These are phyloP conservation scores for Syrista parreyssii DNA, from an alignment of 2,888 invertebrate species.

Conservation along the genomic window DNA sequence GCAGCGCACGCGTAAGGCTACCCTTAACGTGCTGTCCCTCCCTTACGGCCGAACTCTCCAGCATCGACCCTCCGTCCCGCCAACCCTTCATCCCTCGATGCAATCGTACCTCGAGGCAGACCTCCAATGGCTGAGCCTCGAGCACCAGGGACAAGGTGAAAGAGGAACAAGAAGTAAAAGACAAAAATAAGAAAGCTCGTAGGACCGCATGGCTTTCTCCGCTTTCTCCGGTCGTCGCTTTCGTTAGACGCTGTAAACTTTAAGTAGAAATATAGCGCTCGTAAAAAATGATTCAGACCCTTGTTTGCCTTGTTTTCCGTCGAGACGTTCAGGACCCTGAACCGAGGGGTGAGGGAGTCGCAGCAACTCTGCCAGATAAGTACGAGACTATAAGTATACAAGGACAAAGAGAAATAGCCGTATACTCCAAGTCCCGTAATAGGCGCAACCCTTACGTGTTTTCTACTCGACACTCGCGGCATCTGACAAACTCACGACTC, in stretches of 20 bases:
- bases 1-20: not conserved
- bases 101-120: not conserved
- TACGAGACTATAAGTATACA: not conserved
- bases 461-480: not conserved
- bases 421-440: not conserved
- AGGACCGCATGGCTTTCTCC: not conserved
- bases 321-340: not conserved
- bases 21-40: not conserved
- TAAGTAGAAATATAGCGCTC: not conserved
- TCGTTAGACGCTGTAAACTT: slow-evolving; percentile 1
- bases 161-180: not conserved
- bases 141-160: not conserved
- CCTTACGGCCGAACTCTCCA: not conserved
- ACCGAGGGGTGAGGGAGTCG: not conserved
- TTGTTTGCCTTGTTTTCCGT: not conserved
- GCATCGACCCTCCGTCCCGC: not conserved
- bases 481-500: not conserved
- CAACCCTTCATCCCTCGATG: not conserved
- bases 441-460: not conserved
- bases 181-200: too few relatives aligned
- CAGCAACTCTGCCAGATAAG: not conserved
- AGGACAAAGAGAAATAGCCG: not conserved
- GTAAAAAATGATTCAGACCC: slow-evolving; percentile 3
- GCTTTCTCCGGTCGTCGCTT: not conserved
- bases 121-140: not conserved